Conservation (phyloP, 2,113 vertebrate genomes). For the Mormyrus iriodes region DNA sequence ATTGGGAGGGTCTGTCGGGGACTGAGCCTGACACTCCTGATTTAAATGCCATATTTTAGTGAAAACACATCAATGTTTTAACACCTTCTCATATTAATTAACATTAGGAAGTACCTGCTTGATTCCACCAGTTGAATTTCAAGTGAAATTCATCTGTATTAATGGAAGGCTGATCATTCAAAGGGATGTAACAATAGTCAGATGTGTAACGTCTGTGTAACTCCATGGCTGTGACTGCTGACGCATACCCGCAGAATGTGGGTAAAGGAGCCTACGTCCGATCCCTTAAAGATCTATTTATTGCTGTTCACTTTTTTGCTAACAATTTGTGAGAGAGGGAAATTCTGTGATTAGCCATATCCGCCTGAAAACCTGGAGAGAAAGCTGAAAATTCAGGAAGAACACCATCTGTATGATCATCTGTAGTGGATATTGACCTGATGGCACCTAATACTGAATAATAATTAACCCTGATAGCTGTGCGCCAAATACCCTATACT, state of each 20-base stretch:
- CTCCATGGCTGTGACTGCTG: not conserved
- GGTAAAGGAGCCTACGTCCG: slow-evolving; percentile 42
- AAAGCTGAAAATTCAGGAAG: not conserved
- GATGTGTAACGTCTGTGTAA: slow-evolving; percentile 42
- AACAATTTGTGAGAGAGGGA: not conserved
- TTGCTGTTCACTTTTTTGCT: not conserved
- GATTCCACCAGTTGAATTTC: not conserved
- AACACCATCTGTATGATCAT: not conserved
- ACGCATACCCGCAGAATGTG: not conserved
- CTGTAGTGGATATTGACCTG: not conserved
- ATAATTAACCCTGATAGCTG: not conserved
- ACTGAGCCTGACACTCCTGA: not conserved
- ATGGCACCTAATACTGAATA: not conserved
- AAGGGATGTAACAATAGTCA: slow-evolving; percentile 57
- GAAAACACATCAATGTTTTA: slow-evolving; percentile 1
- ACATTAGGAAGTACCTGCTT: not conserved
- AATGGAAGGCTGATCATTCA: not conserved
- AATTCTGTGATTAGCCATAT: not conserved
- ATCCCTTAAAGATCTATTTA: slow-evolving; percentile 49
- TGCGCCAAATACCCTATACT: slow-evolving; percentile 48
- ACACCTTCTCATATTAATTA: not conserved
- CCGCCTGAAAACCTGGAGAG: not conserved
- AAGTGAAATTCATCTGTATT: not conserved
- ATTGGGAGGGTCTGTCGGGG: not conserved
- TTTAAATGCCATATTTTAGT: not conserved